phyloP scores from a whole-genome alignment of 2,797 vertebrate genomes.

The Silurus lanzhouensis region DNA sequence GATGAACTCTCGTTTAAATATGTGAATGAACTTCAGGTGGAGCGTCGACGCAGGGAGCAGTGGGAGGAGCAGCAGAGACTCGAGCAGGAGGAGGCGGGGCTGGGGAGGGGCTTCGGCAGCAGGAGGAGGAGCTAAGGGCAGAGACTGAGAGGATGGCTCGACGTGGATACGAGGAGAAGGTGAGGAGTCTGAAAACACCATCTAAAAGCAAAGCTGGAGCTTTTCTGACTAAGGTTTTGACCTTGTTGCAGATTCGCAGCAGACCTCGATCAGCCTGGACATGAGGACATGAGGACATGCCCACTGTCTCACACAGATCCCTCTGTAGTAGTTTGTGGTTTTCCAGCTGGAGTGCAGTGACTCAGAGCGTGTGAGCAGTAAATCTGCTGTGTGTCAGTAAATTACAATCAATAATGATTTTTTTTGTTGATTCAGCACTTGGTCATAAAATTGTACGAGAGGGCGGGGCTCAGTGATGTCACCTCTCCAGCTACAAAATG shows the following conservation, averaged over 20 bases:
- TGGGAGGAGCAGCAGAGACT: constrained; percentile 67
- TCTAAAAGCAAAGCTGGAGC: not conserved
- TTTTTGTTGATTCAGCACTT: not conserved
- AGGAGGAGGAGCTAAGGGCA: constrained; percentile 65
- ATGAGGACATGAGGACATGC: constrained; percentile 21
- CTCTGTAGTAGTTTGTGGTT: not conserved
- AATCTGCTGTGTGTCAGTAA: not conserved
- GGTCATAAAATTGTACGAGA: not conserved
- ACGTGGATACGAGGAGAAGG: constrained; percentile 77
- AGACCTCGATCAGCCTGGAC: constrained; percentile 86
- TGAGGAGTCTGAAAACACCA: constrained; percentile 54
- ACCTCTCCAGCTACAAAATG: not conserved
- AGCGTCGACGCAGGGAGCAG: constrained; percentile 62
- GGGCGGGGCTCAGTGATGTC: not conserved
- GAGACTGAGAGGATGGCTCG: constrained; percentile 74
- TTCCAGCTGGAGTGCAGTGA: not conserved
- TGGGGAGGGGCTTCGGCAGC: constrained; percentile 55
- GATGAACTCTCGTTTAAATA: not conserved
- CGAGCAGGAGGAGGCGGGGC: constrained; percentile 68
- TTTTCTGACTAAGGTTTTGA: constrained; percentile 16
- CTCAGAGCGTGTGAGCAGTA: not conserved
- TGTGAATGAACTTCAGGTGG: constrained; percentile 64
- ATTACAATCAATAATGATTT: not conserved
- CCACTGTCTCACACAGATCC: too few species aligned
- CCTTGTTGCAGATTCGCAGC: constrained; percentile 71